These are phyloP conservation scores for Camponotus pennsylvanicus DNA, from an alignment of 1,140 invertebrate genomes.

Conservation along the genomic window DNA sequence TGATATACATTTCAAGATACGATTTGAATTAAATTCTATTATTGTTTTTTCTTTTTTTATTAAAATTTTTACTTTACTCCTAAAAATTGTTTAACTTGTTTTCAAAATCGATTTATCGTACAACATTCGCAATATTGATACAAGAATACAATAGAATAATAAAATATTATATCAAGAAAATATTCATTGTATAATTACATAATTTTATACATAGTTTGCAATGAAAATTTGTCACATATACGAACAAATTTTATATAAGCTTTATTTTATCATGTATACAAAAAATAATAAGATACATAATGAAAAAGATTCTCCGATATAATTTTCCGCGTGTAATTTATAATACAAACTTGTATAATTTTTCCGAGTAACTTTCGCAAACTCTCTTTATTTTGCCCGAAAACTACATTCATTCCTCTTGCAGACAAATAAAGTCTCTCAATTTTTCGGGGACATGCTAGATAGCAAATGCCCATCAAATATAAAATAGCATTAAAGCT, in stretches of 20 bases:
- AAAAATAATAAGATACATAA: neutral
- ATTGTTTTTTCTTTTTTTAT: too few species aligned
- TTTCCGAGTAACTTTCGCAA: neutral
- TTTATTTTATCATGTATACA: neutral
- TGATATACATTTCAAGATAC: too few species aligned
- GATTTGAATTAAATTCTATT: neutral
- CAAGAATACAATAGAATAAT: neutral
- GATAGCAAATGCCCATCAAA: neutral
- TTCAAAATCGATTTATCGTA: neutral
- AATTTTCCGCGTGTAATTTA: slow-evolving; percentile 17
- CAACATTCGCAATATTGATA: neutral
- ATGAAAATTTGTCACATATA: neutral
- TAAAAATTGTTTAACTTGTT: neutral
- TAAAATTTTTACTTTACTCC: neutral
- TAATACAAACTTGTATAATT: slow-evolving; percentile 32
- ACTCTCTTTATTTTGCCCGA: neutral
- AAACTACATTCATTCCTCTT: neutral
- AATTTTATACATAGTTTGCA: neutral
- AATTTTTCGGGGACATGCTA: neutral
- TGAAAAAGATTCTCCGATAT: neutral
- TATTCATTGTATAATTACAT: neutral
- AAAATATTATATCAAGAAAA: neutral
- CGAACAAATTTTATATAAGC: neutral
- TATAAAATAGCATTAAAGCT: neutral
- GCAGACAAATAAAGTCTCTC: slow-evolving; percentile 1